Percentiles rank a stretch among this genome's conserved stretches.
Conservation (phyloP, 2,888 invertebrate genomes). For the Troides aeacus region DNA sequence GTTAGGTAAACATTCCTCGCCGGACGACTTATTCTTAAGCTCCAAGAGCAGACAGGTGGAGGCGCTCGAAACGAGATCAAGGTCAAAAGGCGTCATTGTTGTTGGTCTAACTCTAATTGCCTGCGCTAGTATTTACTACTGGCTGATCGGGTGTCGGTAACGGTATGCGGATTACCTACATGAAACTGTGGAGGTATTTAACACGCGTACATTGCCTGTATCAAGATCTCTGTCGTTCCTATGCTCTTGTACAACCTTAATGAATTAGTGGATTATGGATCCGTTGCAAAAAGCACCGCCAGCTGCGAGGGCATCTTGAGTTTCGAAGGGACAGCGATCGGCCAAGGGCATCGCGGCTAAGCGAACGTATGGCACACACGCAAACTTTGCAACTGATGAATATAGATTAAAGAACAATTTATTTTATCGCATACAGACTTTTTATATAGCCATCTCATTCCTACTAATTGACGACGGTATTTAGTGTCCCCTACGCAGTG, state of each 20-base stretch:
- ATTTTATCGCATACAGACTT: conserved; percentile 49
- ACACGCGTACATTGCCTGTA: not conserved
- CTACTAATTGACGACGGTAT: conserved; percentile 46
- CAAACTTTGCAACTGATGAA: conserved; percentile 52
- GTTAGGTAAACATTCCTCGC: conserved; percentile 22
- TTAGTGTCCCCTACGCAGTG: conserved; percentile 37
- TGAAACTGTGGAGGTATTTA: not conserved
- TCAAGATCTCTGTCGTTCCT: not conserved
- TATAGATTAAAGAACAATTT: conserved; percentile 43
- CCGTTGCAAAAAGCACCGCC: conserved; percentile 24
- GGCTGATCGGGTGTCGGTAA: conserved; percentile 6
- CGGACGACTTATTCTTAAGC: conserved; percentile 42
- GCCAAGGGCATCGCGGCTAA: conserved; percentile 59
- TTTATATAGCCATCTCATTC: conserved; percentile 42
- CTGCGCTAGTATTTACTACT: conserved; percentile 42
- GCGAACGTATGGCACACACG: conserved; percentile 50
- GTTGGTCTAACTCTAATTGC: conserved; percentile 60
- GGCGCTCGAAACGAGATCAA: conserved; percentile 63
- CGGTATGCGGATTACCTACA: conserved; percentile 11
- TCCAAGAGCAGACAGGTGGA: conserved; percentile 54
- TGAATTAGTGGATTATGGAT: conserved; percentile 17
- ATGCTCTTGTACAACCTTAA: conserved; percentile 1
- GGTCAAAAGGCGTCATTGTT: conserved; percentile 63
- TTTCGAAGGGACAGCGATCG: conserved; percentile 58
- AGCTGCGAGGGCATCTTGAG: conserved; percentile 41